phyloP scores from a whole-genome alignment of 2,888 invertebrate species.

The Isotomurus palustris region DNA sequence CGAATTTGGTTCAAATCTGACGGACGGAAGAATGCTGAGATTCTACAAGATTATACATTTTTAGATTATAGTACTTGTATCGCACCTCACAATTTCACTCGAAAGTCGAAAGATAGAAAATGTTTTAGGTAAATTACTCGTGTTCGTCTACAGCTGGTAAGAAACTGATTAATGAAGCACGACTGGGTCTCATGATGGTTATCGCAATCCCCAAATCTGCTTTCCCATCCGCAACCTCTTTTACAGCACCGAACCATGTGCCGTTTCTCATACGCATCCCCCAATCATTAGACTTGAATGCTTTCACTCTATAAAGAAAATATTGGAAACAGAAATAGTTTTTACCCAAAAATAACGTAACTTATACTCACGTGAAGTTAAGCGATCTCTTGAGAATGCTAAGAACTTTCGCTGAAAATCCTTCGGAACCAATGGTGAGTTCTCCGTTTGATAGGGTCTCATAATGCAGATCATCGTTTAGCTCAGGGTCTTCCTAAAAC shows the following conservation, averaged over 20 bases:
- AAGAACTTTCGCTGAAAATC: slow-evolving; percentile 33
- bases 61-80: not conserved
- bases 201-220: slow-evolving; percentile 32
- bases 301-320: not conserved
- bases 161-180: slow-evolving; percentile 27
- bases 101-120: not conserved
- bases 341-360: no score
- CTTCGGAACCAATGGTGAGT: slow-evolving; percentile 17
- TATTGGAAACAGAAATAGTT: no score
- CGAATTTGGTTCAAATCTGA: slow-evolving; percentile 33
- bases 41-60: slow-evolving; percentile 20
- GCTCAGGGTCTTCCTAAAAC: slow-evolving; percentile 34
- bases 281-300: slow-evolving; percentile 13
- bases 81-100: not conserved
- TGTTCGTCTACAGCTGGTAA: slow-evolving; percentile 38
- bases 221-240: slow-evolving; percentile 20
- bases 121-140: slow-evolving; percentile 19
- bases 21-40: slow-evolving; percentile 36
- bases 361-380: slow-evolving; percentile 35
- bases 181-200: slow-evolving; percentile 24
- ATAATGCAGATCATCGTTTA: slow-evolving; percentile 34
- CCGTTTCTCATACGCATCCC: slow-evolving; percentile 11
- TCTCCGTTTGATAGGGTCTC: slow-evolving; percentile 8
- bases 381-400: slow-evolving; percentile 23
- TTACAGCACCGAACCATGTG: slow-evolving; percentile 30